Evolutionary conservation across 1,140 invertebrate genomes (phyloP).

Genomic region (Formica selysi): DNA sequence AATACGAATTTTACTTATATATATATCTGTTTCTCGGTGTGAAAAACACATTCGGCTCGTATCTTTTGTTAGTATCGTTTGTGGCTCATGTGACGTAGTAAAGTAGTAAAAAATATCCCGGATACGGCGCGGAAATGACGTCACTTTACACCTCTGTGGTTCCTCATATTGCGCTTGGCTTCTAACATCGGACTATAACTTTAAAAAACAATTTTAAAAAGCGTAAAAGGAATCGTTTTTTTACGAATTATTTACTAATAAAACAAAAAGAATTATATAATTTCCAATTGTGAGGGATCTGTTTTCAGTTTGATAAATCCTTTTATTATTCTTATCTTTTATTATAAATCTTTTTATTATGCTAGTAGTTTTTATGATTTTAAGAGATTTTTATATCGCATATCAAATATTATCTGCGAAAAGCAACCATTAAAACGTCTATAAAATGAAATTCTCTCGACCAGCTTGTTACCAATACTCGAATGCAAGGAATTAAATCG

Average conservation of each 20-base stretch:
- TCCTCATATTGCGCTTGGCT: neutral
- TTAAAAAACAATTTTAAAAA: neutral
- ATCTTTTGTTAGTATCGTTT: slow-evolving; percentile 36
- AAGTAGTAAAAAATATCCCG: slow-evolving; percentile 29
- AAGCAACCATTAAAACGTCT: neutral
- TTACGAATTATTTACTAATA: neutral
- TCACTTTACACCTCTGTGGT: neutral
- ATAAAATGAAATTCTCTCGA: neutral
- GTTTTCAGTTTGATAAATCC: neutral
- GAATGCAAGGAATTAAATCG: slow-evolving; percentile 11
- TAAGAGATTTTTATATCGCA: neutral
- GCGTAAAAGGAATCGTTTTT: neutral
- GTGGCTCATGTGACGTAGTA: neutral
- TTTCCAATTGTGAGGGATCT: neutral
- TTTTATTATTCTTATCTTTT: neutral
- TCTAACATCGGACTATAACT: neutral
- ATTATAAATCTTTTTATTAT: neutral
- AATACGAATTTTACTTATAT: neutral
- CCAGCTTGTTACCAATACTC: neutral
- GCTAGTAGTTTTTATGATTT: neutral
- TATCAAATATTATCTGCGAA: neutral
- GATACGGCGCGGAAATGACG: neutral
- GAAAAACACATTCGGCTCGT: slow-evolving; percentile 16
- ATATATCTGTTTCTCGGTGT: neutral
- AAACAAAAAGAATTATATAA: neutral